phyloP scores from a whole-genome alignment of 2,113 vertebrate species.

The Ceratotherium simum region DNA sequence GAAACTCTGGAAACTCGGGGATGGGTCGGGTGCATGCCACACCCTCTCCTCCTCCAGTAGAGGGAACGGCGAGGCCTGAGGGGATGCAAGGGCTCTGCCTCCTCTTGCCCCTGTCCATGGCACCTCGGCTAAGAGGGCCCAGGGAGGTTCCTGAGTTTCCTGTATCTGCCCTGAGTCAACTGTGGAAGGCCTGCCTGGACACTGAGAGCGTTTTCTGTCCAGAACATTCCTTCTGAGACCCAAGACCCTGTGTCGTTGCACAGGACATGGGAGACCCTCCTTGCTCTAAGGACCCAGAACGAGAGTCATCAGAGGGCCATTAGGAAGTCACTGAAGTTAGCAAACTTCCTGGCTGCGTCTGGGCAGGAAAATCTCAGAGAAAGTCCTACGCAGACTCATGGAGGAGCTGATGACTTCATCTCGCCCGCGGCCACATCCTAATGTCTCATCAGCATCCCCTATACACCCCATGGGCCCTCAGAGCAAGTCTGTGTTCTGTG shows the following conservation, averaged over 20 bases:
- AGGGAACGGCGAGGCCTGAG: not conserved
- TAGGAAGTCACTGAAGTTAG: not conserved
- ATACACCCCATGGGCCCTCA: not conserved
- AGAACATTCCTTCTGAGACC: not conserved
- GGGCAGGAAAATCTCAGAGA: not conserved
- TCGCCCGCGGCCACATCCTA: not conserved
- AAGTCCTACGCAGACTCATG: fast-evolving
- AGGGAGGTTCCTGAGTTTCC: not conserved
- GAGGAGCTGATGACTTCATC: not conserved
- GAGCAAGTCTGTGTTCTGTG: not conserved
- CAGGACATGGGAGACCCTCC: not conserved
- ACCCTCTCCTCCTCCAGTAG: not conserved
- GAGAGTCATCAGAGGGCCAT: not conserved
- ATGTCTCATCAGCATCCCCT: not conserved
- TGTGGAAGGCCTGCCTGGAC: not conserved
- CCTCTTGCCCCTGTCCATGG: not conserved
- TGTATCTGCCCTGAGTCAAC: not conserved
- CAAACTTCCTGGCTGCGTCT: not conserved
- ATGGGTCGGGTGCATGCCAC: not conserved
- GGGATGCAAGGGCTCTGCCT: not conserved
- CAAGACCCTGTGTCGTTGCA: not conserved
- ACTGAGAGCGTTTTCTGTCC: not conserved
- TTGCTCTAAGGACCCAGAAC: not conserved
- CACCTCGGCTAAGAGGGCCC: not conserved
- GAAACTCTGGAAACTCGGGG: not conserved